Conservation (phyloP, 1,140 invertebrate species). For the Thaumetopoea pityocampa region DNA sequence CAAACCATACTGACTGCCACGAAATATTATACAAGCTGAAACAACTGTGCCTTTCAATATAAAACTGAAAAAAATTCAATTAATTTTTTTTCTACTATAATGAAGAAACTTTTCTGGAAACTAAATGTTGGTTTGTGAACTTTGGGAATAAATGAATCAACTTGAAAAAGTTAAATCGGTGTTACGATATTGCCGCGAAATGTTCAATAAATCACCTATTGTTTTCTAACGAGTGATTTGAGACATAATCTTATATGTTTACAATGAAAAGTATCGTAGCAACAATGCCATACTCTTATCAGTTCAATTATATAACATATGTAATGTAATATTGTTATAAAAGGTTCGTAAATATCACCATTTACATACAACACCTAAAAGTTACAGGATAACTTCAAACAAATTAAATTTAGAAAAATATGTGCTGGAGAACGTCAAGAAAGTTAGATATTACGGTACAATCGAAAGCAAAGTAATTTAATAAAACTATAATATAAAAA, state of each 20-base stretch:
- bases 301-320: slow-evolving; percentile 30
- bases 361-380: slow-evolving; percentile 1
- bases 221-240: slow-evolving; percentile 7
- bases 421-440: too few species aligned
- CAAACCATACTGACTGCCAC: slow-evolving; percentile 26
- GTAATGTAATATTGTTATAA: slow-evolving; percentile 10
- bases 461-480: too few species aligned
- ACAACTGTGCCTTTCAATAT: slow-evolving; percentile 44
- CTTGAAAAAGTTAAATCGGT: slow-evolving; percentile 12
- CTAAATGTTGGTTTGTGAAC: slow-evolving; percentile 11
- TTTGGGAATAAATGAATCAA: slow-evolving; percentile 13
- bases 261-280: slow-evolving; percentile 65
- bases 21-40: slow-evolving; percentile 46
- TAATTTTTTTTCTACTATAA: slow-evolving; percentile 13
- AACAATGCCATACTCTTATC: slow-evolving; percentile 41
- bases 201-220: slow-evolving; percentile 2
- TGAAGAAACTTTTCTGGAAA: slow-evolving; percentile 15
- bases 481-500: too few species aligned
- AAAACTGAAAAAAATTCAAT: slow-evolving; percentile 9
- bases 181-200: neutral
- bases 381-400: too few species aligned
- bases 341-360: neutral
- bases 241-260: slow-evolving; percentile 54
- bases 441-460: too few species aligned
- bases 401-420: too few species aligned